Percentiles rank a stretch among this genome's conserved stretches.
Evolutionary conservation across 2,113 vertebrate genomes (phyloP).

Genomic region (Sebastes fasciatus): DNA sequence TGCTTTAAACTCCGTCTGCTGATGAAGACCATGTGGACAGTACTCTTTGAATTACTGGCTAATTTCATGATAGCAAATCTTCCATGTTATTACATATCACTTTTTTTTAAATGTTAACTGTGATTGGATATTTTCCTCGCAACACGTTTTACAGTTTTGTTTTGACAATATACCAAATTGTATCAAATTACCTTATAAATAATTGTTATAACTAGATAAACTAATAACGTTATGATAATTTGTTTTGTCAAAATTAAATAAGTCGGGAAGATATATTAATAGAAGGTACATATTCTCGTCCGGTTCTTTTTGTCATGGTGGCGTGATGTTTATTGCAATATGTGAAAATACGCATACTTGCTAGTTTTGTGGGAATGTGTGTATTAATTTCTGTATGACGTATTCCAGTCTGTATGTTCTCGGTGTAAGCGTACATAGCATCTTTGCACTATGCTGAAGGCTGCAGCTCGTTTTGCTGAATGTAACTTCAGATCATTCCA

Average conservation of each 20-base stretch:
- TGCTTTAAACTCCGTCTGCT: neutral
- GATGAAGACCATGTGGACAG: neutral
- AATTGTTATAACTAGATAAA: neutral
- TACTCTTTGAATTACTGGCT: neutral
- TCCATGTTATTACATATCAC: neutral
- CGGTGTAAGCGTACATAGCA: neutral
- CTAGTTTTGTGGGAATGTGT: neutral
- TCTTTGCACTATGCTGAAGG: constrained; percentile 55
- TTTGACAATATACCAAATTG: neutral
- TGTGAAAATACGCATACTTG: neutral
- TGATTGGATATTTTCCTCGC: neutral
- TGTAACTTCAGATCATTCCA: constrained; percentile 72
- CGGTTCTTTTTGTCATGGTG: too few relatives aligned
- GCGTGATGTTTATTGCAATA: neutral
- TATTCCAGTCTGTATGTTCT: neutral
- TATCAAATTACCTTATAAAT: neutral
- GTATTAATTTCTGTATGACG: neutral
- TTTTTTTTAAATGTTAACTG: neutral
- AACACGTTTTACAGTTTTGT: neutral
- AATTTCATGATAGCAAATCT: neutral
- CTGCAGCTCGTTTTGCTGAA: constrained; percentile 45
- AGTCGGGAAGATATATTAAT: neutral
- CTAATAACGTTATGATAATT: neutral
- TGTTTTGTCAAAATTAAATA: neutral
- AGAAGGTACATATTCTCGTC: neutral